phyloP scores from a whole-genome alignment of 2,888 invertebrate genomes.

The Ptychoptera contaminata region DNA sequence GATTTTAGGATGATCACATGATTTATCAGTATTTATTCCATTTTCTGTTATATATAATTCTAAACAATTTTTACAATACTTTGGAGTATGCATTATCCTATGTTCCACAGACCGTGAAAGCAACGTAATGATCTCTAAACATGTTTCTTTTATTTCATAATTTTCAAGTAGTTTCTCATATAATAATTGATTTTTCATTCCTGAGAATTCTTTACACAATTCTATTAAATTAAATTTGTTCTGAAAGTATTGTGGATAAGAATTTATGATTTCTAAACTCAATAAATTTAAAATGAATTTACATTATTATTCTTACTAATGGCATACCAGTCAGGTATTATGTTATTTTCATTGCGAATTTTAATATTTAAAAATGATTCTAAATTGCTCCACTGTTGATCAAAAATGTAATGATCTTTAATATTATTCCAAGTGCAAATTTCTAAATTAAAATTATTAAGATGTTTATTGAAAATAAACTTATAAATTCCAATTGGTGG shows the following conservation, averaged over 20 bases:
- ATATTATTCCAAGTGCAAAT: constrained; percentile 31
- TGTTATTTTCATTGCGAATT: constrained; percentile 12
- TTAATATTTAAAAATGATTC: constrained; percentile 20
- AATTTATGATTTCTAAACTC: too few species aligned
- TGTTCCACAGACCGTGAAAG: constrained; percentile 42
- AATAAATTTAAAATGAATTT: constrained; percentile 3
- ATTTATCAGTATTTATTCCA: background rate
- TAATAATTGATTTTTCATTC: constrained; percentile 8
- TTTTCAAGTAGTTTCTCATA: constrained; percentile 32
- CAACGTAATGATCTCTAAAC: constrained; percentile 33
- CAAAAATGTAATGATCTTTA: constrained; percentile 21
- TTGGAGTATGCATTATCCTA: constrained; percentile 43
- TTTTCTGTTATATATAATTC: constrained; percentile 10
- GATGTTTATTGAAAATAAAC: constrained; percentile 7
- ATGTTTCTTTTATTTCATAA: constrained; percentile 26
- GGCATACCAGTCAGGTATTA: constrained; percentile 11
- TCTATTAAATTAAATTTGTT: background rate
- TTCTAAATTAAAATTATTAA: constrained; percentile 21
- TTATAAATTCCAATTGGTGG: constrained; percentile 45
- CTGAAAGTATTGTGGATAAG: too few species aligned
- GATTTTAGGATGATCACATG: constrained; percentile 47
- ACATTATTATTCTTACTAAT: background rate
- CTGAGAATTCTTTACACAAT: constrained; percentile 17
- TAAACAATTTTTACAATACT: constrained; percentile 44
- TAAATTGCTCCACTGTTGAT: constrained; percentile 22